Evolutionary conservation across 2,797 vertebrate species (phyloP).

Genomic region (Mus spretus): DNA sequence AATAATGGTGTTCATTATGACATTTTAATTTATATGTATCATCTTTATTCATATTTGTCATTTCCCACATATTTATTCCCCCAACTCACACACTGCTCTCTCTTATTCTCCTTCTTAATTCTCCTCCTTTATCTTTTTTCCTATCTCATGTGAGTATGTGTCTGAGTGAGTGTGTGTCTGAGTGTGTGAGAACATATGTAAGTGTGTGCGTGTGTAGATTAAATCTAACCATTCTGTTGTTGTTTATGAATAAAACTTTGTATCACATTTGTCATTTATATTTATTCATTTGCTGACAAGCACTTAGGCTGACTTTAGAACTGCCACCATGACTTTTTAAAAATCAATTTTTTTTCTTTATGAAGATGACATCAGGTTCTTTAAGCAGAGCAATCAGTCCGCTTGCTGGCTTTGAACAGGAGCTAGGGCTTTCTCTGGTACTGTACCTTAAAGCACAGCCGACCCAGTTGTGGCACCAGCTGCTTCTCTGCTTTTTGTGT

Average conservation of each 20-base stretch:
- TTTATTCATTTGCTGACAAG: too few species aligned
- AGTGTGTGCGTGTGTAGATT: background rate
- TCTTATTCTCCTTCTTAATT: background rate
- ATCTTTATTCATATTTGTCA: background rate
- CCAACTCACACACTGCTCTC: background rate
- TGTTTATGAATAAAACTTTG: background rate
- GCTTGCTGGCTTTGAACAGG: background rate
- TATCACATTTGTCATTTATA: background rate
- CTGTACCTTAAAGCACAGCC: background rate
- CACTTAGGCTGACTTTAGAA: background rate
- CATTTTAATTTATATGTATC: background rate
- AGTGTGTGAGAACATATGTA: background rate
- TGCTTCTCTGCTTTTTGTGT: background rate
- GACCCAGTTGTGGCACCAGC: background rate
- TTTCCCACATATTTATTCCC: background rate
- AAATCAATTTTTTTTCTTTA: background rate
- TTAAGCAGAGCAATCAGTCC: background rate
- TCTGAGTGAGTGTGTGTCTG: background rate
- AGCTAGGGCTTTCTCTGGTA: background rate
- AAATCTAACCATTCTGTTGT: background rate
- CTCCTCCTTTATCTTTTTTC: background rate
- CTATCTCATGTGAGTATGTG: background rate
- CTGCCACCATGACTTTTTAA: background rate
- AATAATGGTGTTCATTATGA: background rate
- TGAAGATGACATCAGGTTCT: background rate